Evolutionary conservation across 2,113 vertebrate genomes (phyloP), one percentile per base, ranked within the genome.

Genomic region (Tor tambroides): DNA sequence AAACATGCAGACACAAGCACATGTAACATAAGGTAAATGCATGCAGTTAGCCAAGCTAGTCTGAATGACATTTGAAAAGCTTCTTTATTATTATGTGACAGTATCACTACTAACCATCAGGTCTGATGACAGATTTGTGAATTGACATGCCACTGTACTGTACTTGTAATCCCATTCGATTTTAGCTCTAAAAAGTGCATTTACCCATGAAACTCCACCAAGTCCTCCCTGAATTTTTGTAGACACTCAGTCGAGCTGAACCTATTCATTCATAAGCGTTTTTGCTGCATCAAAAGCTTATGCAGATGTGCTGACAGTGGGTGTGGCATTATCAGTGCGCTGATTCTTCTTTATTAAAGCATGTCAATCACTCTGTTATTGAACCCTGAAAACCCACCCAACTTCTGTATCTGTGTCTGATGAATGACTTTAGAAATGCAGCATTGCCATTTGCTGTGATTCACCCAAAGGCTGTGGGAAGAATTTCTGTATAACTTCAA

Each of bases 321-420:
- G 80, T 30, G 35, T 19, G 59, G 32, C 76, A 51, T 78, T 61
- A 32, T 87, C 38, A 72, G 46, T 49, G 54, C 32, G 26, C 32
- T 26, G 63, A 80, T 32, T 74, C 69, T 51, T 51, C 63, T 78
- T 89, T 67, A 87, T 89, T 82, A 85, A 87, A 77, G 41, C 80
- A 63, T 87, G 82, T 80, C 77, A 77, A 69, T 85, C 86, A 82
- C n/a, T 46, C 41, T 51, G 30, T 43, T 46, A 49, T 30, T 77
- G 86, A 89, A 89, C 41, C 85, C 76, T 86, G 43, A 65, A 84
- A 80, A 19, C 7, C 77, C 32, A 23, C 74, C 59, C 28, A 19
- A 28, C 59, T 85, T 77, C 76, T 82, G 77, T 38, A 12, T 46
- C 9, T 10, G 10, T 46, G 69, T 87, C 61, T 56, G 65, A 76